phyloP scores from a whole-genome alignment of 2,113 vertebrate genomes.

The Menura novaehollandiae region DNA sequence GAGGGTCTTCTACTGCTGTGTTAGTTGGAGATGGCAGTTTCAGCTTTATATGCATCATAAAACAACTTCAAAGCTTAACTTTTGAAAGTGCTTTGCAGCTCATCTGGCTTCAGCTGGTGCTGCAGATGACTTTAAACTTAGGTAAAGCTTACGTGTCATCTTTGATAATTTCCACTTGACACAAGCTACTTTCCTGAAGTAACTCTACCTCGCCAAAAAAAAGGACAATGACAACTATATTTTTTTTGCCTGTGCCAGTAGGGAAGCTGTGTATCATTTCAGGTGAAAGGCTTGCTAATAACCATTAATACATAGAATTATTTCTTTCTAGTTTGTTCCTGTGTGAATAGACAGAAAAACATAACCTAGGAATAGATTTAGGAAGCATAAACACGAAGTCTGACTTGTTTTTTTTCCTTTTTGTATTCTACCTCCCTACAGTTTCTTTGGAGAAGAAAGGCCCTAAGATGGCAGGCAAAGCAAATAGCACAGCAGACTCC shows the following conservation, averaged over 20 bases:
- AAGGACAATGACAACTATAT: not conserved
- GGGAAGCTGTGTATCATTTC: not conserved
- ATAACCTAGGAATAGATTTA: not conserved
- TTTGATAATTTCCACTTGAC: not conserved
- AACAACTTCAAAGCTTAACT: not conserved
- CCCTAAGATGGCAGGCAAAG: slow-evolving; percentile 74
- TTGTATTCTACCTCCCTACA: not conserved
- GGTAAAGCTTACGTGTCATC: not conserved
- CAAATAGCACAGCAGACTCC: slow-evolving; percentile 55
- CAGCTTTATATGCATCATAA: not conserved
- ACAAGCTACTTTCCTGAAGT: not conserved
- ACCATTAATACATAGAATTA: not conserved
- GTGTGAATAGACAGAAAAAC: not conserved
- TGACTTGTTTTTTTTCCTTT: not conserved
- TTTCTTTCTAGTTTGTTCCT: not conserved
- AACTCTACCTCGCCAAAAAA: not conserved
- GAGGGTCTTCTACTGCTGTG: not conserved
- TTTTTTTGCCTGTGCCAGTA: not conserved
- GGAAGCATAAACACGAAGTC: not conserved
- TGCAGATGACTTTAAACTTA: not conserved
- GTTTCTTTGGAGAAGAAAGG: slow-evolving; percentile 45
- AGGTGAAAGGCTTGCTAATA: not conserved
- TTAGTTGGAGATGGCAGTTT: not conserved
- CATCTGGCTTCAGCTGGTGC: not conserved
- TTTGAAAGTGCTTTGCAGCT: not conserved